Evolutionary conservation across 2,888 invertebrate genomes (phyloP).

Genomic region (Andrena bucephala): DNA sequence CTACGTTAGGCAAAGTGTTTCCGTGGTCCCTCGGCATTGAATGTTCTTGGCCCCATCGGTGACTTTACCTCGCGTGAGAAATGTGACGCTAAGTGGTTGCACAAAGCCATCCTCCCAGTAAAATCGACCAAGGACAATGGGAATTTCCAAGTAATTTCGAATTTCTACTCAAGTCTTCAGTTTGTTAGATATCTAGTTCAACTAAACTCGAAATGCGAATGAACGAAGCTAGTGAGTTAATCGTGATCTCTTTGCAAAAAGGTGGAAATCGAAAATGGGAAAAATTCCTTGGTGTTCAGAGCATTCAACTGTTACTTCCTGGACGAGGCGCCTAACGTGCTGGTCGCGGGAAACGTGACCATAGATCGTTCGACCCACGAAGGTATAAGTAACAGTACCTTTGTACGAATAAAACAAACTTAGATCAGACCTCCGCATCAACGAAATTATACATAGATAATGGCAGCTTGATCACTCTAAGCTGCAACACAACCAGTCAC

Average conservation of each 20-base stretch:
- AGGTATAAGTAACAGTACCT: slow-evolving; percentile 64
- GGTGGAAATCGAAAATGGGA: slow-evolving; percentile 48
- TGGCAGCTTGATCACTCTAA: slow-evolving; percentile 14
- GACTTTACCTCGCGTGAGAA: slow-evolving; percentile 59
- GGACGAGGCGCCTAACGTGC: slow-evolving; percentile 64
- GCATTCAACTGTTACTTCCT: slow-evolving; percentile 70
- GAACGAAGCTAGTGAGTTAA: too few species aligned
- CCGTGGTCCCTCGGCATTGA: slow-evolving; percentile 41
- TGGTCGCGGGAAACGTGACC: slow-evolving; percentile 66
- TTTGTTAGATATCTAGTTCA: too few species aligned
- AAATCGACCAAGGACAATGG: slow-evolving; percentile 60
- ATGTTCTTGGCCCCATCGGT: slow-evolving; percentile 74
- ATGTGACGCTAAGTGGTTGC: slow-evolving; percentile 66
- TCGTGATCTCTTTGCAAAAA: slow-evolving; percentile 27
- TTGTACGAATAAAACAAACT: slow-evolving; percentile 38
- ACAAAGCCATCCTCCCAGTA: slow-evolving; percentile 57
- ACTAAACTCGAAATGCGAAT: too few species aligned
- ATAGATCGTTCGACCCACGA: slow-evolving; percentile 75
- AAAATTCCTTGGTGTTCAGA: slow-evolving; percentile 63
- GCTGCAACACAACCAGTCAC: slow-evolving; percentile 2
- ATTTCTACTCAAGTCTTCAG: too few species aligned
- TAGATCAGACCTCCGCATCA: slow-evolving; percentile 41
- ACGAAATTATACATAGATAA: slow-evolving; percentile 55
- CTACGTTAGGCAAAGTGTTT: slow-evolving; percentile 55
- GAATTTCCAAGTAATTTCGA: slow-evolving; percentile 67